Conservation (phyloP, 2,888 invertebrate species). For the Platycnemis pennipes region DNA sequence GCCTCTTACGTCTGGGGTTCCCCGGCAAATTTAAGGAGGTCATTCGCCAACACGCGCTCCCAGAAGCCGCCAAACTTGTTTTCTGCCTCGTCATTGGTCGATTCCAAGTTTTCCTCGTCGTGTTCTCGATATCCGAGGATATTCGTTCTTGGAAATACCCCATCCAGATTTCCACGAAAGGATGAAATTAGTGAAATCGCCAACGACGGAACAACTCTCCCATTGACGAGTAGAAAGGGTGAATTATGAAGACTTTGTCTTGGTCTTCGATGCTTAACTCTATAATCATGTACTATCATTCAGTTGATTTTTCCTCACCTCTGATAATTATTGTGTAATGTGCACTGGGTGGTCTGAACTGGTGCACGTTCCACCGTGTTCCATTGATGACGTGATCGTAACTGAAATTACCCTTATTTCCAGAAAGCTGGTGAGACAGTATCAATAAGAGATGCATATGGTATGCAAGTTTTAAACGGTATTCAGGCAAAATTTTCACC, state of each 20-base stretch:
- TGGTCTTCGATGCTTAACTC: background rate
- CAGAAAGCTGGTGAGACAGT: too few species aligned
- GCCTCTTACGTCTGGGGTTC: background rate
- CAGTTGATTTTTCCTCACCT: too few species aligned
- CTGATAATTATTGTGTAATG: too few species aligned
- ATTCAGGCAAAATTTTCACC: too few species aligned
- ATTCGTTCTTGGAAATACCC: background rate
- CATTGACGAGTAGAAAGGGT: background rate
- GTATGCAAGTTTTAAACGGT: too few species aligned
- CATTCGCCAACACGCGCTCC: background rate
- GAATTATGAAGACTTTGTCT: background rate
- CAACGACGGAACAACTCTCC: background rate
- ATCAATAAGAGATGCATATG: too few species aligned
- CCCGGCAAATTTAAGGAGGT: background rate
- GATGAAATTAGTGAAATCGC: background rate
- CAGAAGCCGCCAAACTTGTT: background rate
- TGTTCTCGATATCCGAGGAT: background rate
- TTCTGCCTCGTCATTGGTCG: background rate
- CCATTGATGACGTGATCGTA: too few species aligned
- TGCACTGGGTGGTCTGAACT: too few species aligned
- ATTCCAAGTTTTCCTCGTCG: constrained; percentile 5
- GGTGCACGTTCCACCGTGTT: too few species aligned
- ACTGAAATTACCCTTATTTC: too few species aligned
- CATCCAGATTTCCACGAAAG: background rate
- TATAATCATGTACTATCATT: too few species aligned